phyloP scores from a whole-genome alignment of 2,113 vertebrate genomes.

The Urocynchramus pylzowi region DNA sequence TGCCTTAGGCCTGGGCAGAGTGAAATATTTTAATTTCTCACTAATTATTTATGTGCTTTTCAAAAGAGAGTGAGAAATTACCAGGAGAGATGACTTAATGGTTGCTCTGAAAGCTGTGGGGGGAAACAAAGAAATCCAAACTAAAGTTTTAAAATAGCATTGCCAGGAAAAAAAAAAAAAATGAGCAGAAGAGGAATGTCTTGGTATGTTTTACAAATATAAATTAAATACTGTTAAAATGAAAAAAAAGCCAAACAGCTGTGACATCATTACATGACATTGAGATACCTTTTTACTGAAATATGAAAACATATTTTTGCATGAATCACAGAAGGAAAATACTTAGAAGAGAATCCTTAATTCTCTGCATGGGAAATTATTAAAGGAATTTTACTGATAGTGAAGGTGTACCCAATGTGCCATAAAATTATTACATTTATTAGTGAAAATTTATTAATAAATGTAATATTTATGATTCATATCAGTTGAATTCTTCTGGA shows the following conservation, averaged over 20 bases:
- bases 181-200: neutral
- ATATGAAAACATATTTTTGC: neutral
- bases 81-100: neutral
- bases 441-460: neutral
- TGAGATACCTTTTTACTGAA: neutral
- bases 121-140: neutral
- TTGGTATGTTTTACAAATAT: neutral
- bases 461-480: neutral
- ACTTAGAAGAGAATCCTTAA: neutral
- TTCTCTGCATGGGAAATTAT: neutral
- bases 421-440: neutral
- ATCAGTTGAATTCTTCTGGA: neutral
- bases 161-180: neutral
- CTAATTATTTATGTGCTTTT: neutral
- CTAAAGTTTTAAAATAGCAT: neutral
- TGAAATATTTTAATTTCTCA: neutral
- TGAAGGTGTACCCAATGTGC: neutral
- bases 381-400: neutral
- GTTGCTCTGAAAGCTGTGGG: neutral
- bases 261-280: rapidly evolving
- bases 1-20: neutral
- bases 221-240: neutral
- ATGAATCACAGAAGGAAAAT: neutral
- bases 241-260: neutral
- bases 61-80: neutral